Evolutionary conservation across 1,140 invertebrate species (phyloP).

Genomic region (Onthophagus taurus): DNA sequence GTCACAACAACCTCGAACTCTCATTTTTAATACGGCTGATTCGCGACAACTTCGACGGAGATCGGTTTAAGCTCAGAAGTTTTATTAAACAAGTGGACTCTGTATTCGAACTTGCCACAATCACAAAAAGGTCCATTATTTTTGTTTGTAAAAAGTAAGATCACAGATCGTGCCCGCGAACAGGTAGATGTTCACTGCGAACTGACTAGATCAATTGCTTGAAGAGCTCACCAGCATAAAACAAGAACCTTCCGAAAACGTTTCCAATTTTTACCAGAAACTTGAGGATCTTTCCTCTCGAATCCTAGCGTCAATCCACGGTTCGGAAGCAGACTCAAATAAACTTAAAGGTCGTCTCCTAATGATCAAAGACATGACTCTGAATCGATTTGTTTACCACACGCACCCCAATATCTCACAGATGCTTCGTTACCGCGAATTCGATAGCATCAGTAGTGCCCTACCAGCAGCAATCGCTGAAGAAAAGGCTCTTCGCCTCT

Average conservation of each 20-base stretch:
- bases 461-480: conserved; percentile 8
- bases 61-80: too few relatives aligned
- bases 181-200: too few relatives aligned
- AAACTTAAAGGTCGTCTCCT: not conserved
- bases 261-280: conserved; percentile 6
- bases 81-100: too few relatives aligned
- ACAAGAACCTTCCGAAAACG: conserved; percentile 9
- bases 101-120: too few relatives aligned
- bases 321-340: not conserved
- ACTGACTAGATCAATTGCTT: conserved; percentile 7
- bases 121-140: too few relatives aligned
- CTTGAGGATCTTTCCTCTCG: not conserved
- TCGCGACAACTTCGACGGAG: too few relatives aligned
- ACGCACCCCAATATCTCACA: conserved; percentile 11
- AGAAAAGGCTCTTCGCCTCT: conserved; percentile 6
- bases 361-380: not conserved
- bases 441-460: conserved; percentile 8
- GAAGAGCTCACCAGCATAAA: conserved; percentile 9
- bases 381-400: conserved; percentile 12
- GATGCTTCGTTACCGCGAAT: conserved; percentile 6
- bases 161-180: too few relatives aligned
- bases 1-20: too few relatives aligned
- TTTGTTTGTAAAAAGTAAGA: too few relatives aligned
- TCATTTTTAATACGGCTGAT: too few relatives aligned
- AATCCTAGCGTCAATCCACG: conserved; percentile 1